Percentiles rank a stretch among this genome's conserved stretches.
These are phyloP conservation scores for Drosophila siamana DNA, from an alignment of 2,888 invertebrate genomes.

Conservation along the genomic window DNA sequence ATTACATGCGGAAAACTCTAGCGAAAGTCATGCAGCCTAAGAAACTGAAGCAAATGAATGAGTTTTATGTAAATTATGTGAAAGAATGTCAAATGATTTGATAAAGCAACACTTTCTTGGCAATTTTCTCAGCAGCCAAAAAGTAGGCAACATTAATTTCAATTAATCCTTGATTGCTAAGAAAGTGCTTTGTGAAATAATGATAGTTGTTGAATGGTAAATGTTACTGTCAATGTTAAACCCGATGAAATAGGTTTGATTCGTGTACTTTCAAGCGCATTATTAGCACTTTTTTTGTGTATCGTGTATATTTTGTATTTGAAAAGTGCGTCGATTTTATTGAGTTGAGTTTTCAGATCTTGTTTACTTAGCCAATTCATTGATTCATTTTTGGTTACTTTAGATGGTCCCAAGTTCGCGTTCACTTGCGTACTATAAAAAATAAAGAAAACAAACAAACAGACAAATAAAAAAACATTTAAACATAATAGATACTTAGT, in stretches of 20 bases:
- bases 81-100: slow-evolving; percentile 6
- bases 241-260: slow-evolving; percentile 35
- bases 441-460: slow-evolving; percentile 40
- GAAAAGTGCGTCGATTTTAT: slow-evolving; percentile 37
- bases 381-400: slow-evolving; percentile 42
- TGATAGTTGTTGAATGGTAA: slow-evolving; percentile 3
- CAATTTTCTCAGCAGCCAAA: neutral
- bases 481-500: slow-evolving; percentile 31
- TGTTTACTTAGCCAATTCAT: slow-evolving; percentile 72
- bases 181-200: neutral
- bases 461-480: slow-evolving; percentile 36
- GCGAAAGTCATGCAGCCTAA: slow-evolving; percentile 43
- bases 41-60: slow-evolving; percentile 24
- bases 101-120: neutral
- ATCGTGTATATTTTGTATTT: slow-evolving; percentile 27
- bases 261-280: slow-evolving; percentile 50
- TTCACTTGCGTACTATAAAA: slow-evolving; percentile 77
- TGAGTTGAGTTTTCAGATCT: slow-evolving; percentile 11
- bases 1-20: slow-evolving; percentile 2
- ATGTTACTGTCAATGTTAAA: neutral
- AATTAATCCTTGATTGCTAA: neutral
- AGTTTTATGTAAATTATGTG: slow-evolving; percentile 19
- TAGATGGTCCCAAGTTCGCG: slow-evolving; percentile 55
- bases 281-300: slow-evolving; percentile 63
- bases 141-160: too few species aligned